phyloP scores from a whole-genome alignment of 1,140 invertebrate species.

The Zaprionus gabonicus region DNA sequence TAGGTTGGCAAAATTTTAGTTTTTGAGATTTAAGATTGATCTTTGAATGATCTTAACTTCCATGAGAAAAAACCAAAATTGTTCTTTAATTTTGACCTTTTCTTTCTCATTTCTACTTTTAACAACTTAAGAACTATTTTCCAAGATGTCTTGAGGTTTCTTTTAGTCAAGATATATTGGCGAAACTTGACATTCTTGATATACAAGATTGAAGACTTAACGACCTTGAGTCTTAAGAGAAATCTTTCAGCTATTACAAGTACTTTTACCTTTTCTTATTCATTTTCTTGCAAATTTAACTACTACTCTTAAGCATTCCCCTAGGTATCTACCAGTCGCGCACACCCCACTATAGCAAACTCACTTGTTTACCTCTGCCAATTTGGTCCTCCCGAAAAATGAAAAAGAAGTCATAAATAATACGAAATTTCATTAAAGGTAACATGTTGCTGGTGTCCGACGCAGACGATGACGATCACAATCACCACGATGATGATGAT shows the following conservation, averaged over 20 bases:
- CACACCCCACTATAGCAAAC: neutral
- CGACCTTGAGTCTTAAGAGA: no score
- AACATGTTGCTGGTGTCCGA: slow-evolving; percentile 54
- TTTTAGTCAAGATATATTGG: no score
- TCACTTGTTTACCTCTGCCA: slow-evolving; percentile 14
- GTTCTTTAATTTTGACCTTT: no score
- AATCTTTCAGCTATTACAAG: neutral
- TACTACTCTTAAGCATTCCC: neutral
- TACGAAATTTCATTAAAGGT: slow-evolving; percentile 72
- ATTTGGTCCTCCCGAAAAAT: slow-evolving; percentile 8
- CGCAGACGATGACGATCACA: slow-evolving; percentile 16
- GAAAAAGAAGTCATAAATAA: slow-evolving; percentile 65
- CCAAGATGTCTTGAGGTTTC: no score
- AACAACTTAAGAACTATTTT: no score
- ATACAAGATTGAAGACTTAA: no score
- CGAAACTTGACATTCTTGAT: no score
- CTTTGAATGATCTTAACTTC: no score
- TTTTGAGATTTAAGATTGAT: no score
- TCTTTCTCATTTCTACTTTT: rapidly evolving
- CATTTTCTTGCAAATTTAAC: neutral
- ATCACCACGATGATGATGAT: slow-evolving; percentile 19
- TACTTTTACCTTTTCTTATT: neutral
- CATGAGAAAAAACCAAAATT: no score
- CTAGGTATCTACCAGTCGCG: neutral
- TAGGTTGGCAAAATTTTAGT: no score